Base-by-base conservation (phyloP, 2,888 invertebrate species). In the Lycia hirtaria region DNA sequence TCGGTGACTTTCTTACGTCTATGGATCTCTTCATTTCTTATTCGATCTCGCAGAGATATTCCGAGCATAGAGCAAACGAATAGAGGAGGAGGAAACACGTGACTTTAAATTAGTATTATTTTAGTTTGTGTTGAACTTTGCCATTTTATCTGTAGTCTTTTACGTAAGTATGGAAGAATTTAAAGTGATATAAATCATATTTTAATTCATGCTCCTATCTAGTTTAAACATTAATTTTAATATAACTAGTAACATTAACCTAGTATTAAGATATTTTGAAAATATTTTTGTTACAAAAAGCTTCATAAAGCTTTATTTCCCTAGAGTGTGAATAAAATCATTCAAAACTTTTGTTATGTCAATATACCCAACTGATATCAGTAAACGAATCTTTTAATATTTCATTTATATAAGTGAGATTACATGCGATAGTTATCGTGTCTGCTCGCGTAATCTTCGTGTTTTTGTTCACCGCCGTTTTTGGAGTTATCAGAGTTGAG, bases 401-500 rank as follows among this genome's bases (percentile, higher is more conserved):
- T 43, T 40, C 43, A 33, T 35, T 43, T 40, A 40, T n/a, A 49
- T 44, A 57, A 59, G 51, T 54, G 61, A 28, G 47, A 45, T 55
- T 55, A 28, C n/a, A 30, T 45, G 51, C 44, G 52, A 57, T 53
- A 47, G 19, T 44, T 60, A 52, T 47, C 50, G 12, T 50, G 43
- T 56, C 37, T 43, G 53, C 30, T 30, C 19, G 24, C 55, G 50
- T 67, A 71, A 74, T 67, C 62, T 63, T 52, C 44, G 58, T 73
- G 71, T 75, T 75, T 75, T 68, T 59, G 53, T 58, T 62, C 57
- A 53, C 60, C 57, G 64, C 59, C 60, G 60, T 63, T 67, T 68
- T 60, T 58, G 60, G 60, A 62, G 53, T 60, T 76, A 76, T 76
- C 73, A 61, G 60, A 61, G 44, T n/a, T n/a, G n/a, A n/a, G n/a